A percentile compares a stretch with the other conserved stretches of the same genome.
Evolutionary conservation across 2,113 vertebrate genomes (phyloP).

Genomic region (Siniperca chuatsi): DNA sequence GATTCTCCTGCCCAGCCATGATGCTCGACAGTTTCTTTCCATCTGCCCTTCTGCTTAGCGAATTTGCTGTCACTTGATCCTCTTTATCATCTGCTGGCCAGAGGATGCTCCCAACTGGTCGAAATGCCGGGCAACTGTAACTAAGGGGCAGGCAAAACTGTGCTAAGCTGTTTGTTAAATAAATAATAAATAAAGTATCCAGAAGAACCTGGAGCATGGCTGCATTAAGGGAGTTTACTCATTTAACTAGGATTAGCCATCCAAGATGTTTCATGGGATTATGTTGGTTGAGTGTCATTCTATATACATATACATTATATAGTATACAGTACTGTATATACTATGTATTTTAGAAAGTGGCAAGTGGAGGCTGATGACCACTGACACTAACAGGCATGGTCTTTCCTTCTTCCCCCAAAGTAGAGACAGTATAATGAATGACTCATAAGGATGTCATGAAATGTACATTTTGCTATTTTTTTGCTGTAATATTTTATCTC

Average conservation of each 20-base stretch:
- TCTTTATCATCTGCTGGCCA: constrained; percentile 83
- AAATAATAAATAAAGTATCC: constrained; percentile 45
- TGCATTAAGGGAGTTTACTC: background rate
- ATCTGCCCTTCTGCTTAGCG: constrained; percentile 24
- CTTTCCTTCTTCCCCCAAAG: background rate
- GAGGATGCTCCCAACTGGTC: constrained; percentile 82
- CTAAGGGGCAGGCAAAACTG: constrained; percentile 86
- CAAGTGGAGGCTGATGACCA: constrained; percentile 2
- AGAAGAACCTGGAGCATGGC: constrained; percentile 16
- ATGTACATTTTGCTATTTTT: background rate
- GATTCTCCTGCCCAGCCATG: background rate
- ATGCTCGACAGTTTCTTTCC: constrained; percentile 28
- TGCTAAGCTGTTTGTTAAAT: constrained; percentile 84
- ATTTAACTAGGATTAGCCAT: background rate
- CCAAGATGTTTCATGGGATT: background rate
- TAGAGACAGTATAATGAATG: background rate
- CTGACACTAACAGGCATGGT: background rate
- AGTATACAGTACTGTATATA: too few relatives aligned
- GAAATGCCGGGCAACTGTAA: constrained; percentile 90
- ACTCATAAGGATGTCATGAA: background rate
- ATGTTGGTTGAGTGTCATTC: background rate
- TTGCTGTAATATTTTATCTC: background rate
- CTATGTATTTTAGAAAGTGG: background rate
- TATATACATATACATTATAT: background rate
- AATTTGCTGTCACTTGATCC: constrained; percentile 80